These are phyloP conservation scores for Meteorus sp. DNA, from an alignment of 1,140 invertebrate species.

Conservation along the genomic window DNA sequence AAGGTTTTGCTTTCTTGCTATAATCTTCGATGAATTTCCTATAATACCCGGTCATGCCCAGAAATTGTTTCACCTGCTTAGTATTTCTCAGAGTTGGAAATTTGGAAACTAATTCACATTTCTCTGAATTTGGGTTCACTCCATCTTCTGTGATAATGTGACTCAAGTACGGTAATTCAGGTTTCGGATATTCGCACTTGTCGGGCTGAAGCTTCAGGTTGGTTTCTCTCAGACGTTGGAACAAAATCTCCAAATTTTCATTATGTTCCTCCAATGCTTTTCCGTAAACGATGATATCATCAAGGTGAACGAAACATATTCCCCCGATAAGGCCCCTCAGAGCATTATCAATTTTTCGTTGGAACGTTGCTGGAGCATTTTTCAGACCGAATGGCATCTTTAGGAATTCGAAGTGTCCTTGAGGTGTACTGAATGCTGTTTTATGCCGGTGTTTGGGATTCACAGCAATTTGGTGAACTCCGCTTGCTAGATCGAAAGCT, in stretches of 20 bases:
- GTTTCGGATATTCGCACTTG: too few relatives aligned
- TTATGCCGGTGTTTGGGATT: neutral
- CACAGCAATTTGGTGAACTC: neutral
- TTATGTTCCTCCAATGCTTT: neutral
- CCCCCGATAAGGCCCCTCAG: neutral
- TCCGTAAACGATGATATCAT: neutral
- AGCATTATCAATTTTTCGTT: slow-evolving; percentile 2
- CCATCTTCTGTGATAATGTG: slow-evolving; percentile 3
- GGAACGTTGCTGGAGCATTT: slow-evolving; percentile 9
- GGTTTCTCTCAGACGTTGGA: neutral
- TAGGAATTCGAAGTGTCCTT: slow-evolving; percentile 7
- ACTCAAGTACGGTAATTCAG: slow-evolving; percentile 3
- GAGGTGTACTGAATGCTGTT: slow-evolving; percentile 5
- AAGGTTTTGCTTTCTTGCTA: neutral
- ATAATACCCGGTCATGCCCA: too few relatives aligned
- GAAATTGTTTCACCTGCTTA: too few relatives aligned
- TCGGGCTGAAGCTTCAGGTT: too few relatives aligned
- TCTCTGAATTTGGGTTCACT: slow-evolving; percentile 6
- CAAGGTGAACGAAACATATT: slow-evolving; percentile 1
- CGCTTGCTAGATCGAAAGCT: neutral
- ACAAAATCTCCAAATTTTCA: neutral
- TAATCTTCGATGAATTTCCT: too few relatives aligned
- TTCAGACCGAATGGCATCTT: neutral
- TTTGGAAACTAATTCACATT: too few relatives aligned
- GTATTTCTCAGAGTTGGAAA: too few relatives aligned